Conservation (phyloP, 35 echinoderm and acorn worm species). For the Holothuria glaberrima region DNA sequence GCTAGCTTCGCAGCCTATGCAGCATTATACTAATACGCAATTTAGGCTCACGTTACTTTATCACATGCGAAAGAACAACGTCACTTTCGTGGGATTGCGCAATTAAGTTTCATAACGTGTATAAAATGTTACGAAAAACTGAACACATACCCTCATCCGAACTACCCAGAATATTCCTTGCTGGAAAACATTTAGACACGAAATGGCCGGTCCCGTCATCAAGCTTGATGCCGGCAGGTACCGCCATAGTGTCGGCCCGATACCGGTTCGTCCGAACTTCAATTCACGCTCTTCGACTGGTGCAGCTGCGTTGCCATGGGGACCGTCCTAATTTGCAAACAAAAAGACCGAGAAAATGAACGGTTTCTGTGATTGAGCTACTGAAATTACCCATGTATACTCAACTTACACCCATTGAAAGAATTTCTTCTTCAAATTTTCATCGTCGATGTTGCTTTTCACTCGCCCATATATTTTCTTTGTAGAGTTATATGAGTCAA, state of each 20-base stretch:
- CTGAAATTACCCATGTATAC: background rate
- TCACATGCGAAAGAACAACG: slow-evolving; percentile 38
- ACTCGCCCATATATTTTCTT: background rate
- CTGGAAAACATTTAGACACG: slow-evolving; percentile 93
- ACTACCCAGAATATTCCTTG: slow-evolving; percentile 70
- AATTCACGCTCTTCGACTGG: slow-evolving; percentile 25
- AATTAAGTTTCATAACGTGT: slow-evolving; percentile 21
- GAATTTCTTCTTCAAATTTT: background rate
- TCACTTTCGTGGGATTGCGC: slow-evolving; percentile 32
- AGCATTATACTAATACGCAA: too few species aligned
- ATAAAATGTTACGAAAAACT: background rate
- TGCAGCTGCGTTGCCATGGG: slow-evolving; percentile 13
- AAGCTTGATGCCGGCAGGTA: slow-evolving; percentile 92
- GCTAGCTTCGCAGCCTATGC: too few species aligned
- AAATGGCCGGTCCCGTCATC: slow-evolving; percentile 88
- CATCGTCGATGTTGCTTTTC: background rate
- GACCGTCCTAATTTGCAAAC: slow-evolving; percentile 45
- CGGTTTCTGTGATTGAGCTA: background rate
- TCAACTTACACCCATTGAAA: background rate
- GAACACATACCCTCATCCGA: slow-evolving; percentile 79
- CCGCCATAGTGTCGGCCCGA: slow-evolving; percentile 69
- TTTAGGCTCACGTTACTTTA: too few species aligned
- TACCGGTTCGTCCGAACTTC: slow-evolving; percentile 13
- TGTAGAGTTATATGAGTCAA: slow-evolving; percentile 18
- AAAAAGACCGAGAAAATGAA: background rate